A percentile compares a stretch with the other conserved stretches of the same genome.
These are phyloP conservation scores for Nicator chloris DNA, from an alignment of 2,113 vertebrate species.

Conservation along the genomic window DNA sequence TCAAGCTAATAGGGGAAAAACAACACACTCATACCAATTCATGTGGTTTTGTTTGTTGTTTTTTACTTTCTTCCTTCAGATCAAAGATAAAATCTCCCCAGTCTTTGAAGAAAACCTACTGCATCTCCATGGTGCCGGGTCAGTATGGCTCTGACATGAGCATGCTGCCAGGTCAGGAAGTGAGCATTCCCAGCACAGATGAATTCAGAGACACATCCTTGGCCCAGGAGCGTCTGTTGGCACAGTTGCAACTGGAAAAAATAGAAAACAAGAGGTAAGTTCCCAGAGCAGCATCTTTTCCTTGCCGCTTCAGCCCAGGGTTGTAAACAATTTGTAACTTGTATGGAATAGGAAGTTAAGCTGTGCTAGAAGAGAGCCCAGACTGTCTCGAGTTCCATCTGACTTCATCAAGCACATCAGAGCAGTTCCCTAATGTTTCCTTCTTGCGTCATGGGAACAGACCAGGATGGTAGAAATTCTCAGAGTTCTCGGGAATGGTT, in stretches of 20 bases:
- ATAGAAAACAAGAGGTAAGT: slow-evolving; percentile 73
- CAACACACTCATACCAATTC: neutral
- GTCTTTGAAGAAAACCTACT: neutral
- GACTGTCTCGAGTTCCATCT: neutral
- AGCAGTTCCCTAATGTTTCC: neutral
- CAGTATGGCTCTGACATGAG: neutral
- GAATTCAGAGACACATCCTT: slow-evolving; percentile 64
- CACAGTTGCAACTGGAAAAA: slow-evolving; percentile 76
- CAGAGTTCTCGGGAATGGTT: neutral
- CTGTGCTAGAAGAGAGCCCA: neutral
- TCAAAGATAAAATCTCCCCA: slow-evolving; percentile 13
- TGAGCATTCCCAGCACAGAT: neutral
- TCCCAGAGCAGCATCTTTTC: neutral
- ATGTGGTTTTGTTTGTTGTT: neutral
- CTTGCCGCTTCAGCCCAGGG: neutral
- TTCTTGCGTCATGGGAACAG: neutral
- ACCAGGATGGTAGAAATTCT: neutral
- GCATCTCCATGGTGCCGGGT: neutral
- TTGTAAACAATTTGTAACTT: neutral
- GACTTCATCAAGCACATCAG: neutral
- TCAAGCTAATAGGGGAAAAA: neutral
- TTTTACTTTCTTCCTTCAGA: neutral
- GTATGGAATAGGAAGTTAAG: neutral
- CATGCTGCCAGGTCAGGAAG: neutral
- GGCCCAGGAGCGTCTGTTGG: slow-evolving; percentile 71